Percentiles rank a stretch among this genome's conserved stretches.
Conservation (phyloP, 35 echinoderm and acorn worm genomes). For the Amphiura filiformis region DNA sequence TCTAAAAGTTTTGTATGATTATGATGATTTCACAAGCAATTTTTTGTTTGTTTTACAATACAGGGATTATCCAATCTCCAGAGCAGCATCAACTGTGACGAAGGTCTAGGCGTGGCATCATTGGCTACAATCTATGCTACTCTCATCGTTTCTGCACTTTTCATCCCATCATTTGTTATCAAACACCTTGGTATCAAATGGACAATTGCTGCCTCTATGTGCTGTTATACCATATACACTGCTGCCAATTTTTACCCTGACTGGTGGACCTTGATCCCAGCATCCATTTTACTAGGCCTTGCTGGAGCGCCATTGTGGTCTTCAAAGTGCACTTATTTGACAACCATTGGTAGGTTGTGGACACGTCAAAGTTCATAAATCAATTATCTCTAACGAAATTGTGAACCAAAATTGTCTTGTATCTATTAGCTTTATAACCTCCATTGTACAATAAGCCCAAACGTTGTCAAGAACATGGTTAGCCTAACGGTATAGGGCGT, state of each 20-base stretch:
- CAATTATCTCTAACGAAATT: too few species aligned
- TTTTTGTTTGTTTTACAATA: too few species aligned
- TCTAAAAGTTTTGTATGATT: too few species aligned
- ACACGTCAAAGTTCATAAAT: too few species aligned
- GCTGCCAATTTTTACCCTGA: conserved; percentile 70
- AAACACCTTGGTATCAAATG: too few species aligned
- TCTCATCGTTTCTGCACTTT: conserved; percentile 82
- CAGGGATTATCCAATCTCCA: conserved; percentile 84
- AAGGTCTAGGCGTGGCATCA: conserved; percentile 84
- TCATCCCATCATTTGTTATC: too few species aligned
- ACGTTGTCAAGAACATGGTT: too few species aligned
- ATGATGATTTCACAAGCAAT: too few species aligned
- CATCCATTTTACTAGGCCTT: conserved; percentile 76
- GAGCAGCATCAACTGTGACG: conserved; percentile 90
- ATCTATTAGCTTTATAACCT: too few species aligned
- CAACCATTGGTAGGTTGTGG: conserved; percentile 55
- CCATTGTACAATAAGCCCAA: too few species aligned
- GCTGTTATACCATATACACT: conserved; percentile 67
- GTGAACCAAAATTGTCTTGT: too few species aligned
- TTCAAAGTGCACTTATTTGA: conserved; percentile 85
- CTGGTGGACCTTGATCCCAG: conserved; percentile 88
- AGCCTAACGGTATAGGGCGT: too few species aligned
- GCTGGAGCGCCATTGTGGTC: conserved; percentile 87
- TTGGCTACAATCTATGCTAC: conserved; percentile 80
- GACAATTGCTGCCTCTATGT: conserved; percentile 36